Conservation (phyloP, 2,888 invertebrate species). For the Pseudanteris insignis region DNA sequence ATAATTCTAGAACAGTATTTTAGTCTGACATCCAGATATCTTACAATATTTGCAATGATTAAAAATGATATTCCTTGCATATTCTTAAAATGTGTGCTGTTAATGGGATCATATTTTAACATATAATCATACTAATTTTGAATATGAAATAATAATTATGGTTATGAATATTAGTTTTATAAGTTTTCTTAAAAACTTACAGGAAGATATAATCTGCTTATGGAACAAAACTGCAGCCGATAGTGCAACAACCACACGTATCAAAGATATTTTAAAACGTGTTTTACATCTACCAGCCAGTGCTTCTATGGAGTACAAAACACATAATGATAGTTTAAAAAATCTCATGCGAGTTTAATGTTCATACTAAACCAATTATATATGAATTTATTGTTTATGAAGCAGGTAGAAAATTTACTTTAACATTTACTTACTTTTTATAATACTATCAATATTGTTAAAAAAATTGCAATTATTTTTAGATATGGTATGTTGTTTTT, state of each 20-base stretch:
- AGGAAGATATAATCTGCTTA: constrained; percentile 96
- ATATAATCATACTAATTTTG: too few species aligned
- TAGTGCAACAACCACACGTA: constrained; percentile 85
- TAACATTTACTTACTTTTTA: neutral
- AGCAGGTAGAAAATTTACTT: too few species aligned
- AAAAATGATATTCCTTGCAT: too few species aligned
- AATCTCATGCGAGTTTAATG: constrained; percentile 50
- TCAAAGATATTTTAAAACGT: constrained; percentile 93
- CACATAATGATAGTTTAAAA: constrained; percentile 82
- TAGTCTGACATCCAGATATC: too few species aligned
- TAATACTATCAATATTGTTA: neutral
- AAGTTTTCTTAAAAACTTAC: too few species aligned
- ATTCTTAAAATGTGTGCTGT: too few species aligned
- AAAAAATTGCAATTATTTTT: too few species aligned
- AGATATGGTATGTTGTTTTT: constrained; percentile 1
- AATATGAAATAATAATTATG: too few species aligned
- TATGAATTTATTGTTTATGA: constrained; percentile 2
- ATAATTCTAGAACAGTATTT: too few species aligned
- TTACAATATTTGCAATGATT: too few species aligned
- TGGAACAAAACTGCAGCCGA: constrained; percentile 97
- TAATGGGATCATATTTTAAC: too few species aligned
- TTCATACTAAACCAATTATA: constrained; percentile 22
- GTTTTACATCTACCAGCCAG: constrained; percentile 93
- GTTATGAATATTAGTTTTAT: too few species aligned
- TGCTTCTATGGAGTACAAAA: constrained; percentile 95